Percentiles rank a stretch among this genome's conserved stretches.
Conservation (phyloP, 1,140 invertebrate species). For the Solen grandis region DNA sequence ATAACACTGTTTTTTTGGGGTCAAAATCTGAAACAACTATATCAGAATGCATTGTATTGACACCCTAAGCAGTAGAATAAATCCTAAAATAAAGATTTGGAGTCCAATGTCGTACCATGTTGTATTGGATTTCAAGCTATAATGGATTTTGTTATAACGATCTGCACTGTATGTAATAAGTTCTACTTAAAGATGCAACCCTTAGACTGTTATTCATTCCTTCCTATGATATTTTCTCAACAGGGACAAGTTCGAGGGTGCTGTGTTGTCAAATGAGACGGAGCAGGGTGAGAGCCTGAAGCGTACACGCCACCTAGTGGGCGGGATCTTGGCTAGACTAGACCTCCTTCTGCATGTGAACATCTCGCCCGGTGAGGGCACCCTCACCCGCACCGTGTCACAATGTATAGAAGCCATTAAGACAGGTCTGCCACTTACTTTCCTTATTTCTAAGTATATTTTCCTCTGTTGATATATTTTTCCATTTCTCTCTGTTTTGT, state of each 20-base stretch:
- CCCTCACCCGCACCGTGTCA: constrained; percentile 67
- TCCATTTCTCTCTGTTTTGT: constrained; percentile 1
- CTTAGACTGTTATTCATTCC: neutral
- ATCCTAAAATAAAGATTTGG: neutral
- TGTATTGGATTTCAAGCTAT: neutral
- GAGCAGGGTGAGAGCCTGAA: constrained; percentile 56
- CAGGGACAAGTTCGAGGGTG: constrained; percentile 76
- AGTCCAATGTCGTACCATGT: neutral
- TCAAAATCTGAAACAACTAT: too few relatives aligned
- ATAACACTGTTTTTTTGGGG: too few relatives aligned
- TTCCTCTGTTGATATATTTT: too few relatives aligned
- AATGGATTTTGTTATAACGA: neutral
- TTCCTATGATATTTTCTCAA: constrained; percentile 5
- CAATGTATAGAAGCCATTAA: constrained; percentile 53
- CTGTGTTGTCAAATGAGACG: constrained; percentile 58
- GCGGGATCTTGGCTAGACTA: constrained; percentile 73
- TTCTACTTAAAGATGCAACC: neutral
- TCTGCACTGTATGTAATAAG: neutral
- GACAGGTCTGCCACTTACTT: constrained; percentile 7
- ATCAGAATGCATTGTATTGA: neutral
- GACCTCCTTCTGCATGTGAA: constrained; percentile 79
- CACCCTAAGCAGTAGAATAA: neutral
- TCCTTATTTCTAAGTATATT: too few relatives aligned
- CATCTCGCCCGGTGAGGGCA: constrained; percentile 65
- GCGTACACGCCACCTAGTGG: constrained; percentile 74